Evolutionary conservation across 1,140 invertebrate genomes (phyloP), one percentile per base, ranked within the genome.

Genomic region (Nasonia vitripennis): DNA sequence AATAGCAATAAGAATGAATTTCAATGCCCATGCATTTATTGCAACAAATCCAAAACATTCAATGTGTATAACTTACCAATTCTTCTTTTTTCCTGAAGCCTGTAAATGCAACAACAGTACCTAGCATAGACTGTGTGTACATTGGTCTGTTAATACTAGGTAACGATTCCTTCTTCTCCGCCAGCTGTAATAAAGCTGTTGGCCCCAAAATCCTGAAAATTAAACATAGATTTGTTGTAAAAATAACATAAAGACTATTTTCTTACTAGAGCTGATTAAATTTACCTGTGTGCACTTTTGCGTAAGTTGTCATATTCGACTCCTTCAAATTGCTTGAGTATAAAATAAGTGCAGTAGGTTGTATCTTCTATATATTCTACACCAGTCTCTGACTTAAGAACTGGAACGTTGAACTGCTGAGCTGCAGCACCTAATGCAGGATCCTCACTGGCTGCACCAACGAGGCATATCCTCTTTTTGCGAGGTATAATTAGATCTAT

Each of bases 1-100:
- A 85, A 78, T 68, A 37, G 62, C 2, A 88, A 82, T 78, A 83
- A 81, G 41, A 82, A 74, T 48, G 48, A 87, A 85, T 67, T 51
- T n/a, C 78, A 85, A 84, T 34, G 17, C n/a, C 17, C 6, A 7
- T 20, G 20, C 17, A n/a, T 62, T 86, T 82, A 82, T 41, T 17
- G 87, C n/a, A 86, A 74, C 45, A 68, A 83, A 82, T 45, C 79
- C 78, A 14, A 55, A 37, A 37, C 2, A 67, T 68, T 71, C n/a
- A 62, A 75, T 88, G n/a, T 20, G 2, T 31, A 31, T 11, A 31
- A 92, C 94, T 95, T 92, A 97, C 97, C 94, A 98, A 93, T 94
- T 98, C 96, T 93, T 97, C 96, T 91, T 97, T 97, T 89, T 96
- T 96, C 87, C 97, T 94, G 92, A 98, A 98, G 80, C 98, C 97